Base-by-base conservation (phyloP, 2,113 vertebrate genomes). In the Pterophyllum scalare region DNA sequence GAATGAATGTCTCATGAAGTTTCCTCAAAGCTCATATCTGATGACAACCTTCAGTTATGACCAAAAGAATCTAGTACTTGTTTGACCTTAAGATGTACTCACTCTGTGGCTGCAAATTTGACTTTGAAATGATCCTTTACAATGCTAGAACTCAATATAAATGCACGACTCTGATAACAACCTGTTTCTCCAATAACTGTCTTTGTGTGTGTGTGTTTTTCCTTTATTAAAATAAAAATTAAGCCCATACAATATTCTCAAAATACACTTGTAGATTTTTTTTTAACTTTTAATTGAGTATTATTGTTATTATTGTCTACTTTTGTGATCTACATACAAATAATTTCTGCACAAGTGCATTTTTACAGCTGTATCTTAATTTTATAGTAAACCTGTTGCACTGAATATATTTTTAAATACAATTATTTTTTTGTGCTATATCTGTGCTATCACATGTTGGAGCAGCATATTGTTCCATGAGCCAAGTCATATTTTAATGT, bases 1-100 rank as follows among this genome's bases (percentile, higher is more conserved):
- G 46, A 75, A 83, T 64, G 14, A 62, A 81, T 38, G 74, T 79
- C 75, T 83, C 72, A 77, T 79, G 24, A 19, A 81, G 31, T 83
- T 80, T 84, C 83, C 88, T 10, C 49, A 17, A 84, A 82, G 58
- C 19, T 79, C 75, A 17, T 60, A n/a, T 28, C 40, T 59, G 26
- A 77, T 79, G 59, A 59, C 22, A 80, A 60, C 62, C 56, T 77
- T 58, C 3, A 22, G 49, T 67, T 70, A 22, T 15, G 19, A 84
- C 38, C 64, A 57, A 57, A 61, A 80, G 10, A 14, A 35, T 40
- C 20, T 81, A 20, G 2, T 9, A 60, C 65, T 61, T 70, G 46
- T 46, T 60, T 59, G 28, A 65, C 81, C 40, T 79, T 40, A 54
- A 87, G 1, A 17, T 28, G 74, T 9, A 12, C 22, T 2, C 4